phyloP scores from a whole-genome alignment of 2,888 invertebrate genomes.

The Leptinotarsa tumamoca region DNA sequence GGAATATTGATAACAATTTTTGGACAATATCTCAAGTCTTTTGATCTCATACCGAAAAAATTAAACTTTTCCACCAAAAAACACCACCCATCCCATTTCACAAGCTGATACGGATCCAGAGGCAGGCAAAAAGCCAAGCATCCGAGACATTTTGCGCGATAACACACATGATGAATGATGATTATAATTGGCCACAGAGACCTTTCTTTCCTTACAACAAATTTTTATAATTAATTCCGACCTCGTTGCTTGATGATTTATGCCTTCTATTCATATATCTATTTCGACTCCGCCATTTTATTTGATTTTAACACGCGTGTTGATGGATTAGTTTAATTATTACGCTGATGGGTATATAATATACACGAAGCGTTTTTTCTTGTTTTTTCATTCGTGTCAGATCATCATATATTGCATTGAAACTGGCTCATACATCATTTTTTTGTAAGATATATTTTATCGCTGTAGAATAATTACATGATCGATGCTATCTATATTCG shows the following conservation, averaged over 20 bases:
- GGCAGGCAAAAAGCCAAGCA: slow-evolving; percentile 58
- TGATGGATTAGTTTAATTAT: slow-evolving; percentile 36
- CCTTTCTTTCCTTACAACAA: slow-evolving; percentile 37
- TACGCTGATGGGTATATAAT: slow-evolving; percentile 22
- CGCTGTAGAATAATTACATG: neutral
- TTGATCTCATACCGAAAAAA: neutral
- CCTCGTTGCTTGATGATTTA: slow-evolving; percentile 40
- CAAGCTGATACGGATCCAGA: slow-evolving; percentile 54
- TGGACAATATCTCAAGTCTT: neutral
- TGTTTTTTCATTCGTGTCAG: slow-evolving; percentile 14
- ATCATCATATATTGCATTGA: slow-evolving; percentile 1
- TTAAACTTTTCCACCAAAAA: neutral
- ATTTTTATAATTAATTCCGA: slow-evolving; percentile 43
- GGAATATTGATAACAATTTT: too few species aligned
- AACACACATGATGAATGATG: slow-evolving; percentile 63
- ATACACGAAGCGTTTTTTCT: slow-evolving; percentile 13
- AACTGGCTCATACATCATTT: slow-evolving; percentile 4
- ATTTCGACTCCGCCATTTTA: slow-evolving; percentile 38
- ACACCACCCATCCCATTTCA: neutral
- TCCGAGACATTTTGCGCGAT: slow-evolving; percentile 59
- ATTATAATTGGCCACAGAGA: slow-evolving; percentile 59
- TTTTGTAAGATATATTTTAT: neutral
- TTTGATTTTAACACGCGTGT: slow-evolving; percentile 31
- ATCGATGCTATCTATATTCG: too few species aligned
- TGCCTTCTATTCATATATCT: slow-evolving; percentile 40